These are phyloP conservation scores for Drosophila nr. medialis DNA, from an alignment of 2,888 invertebrate species.

Conservation along the genomic window DNA sequence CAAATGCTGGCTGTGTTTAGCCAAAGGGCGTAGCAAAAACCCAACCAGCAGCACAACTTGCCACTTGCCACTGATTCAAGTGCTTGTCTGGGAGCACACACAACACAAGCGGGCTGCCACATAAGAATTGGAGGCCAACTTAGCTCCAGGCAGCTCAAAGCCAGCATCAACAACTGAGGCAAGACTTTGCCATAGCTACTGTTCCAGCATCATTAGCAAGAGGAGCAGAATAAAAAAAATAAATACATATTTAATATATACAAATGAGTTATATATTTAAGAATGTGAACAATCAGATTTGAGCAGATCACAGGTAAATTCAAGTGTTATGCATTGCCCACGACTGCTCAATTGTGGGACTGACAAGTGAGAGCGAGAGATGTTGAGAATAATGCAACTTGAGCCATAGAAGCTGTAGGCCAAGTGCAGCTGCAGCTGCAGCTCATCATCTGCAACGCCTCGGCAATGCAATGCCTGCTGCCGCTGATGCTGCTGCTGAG, in stretches of 20 bases:
- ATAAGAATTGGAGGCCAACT: neutral
- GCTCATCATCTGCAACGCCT: conserved; percentile 58
- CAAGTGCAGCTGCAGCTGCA: conserved; percentile 26
- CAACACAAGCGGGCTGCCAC: neutral
- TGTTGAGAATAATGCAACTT: conserved; percentile 25
- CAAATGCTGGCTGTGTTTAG: conserved; percentile 29
- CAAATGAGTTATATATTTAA: neutral
- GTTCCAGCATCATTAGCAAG: conserved; percentile 1
- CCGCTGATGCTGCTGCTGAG: conserved; percentile 22
- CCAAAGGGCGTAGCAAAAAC: conserved; percentile 13
- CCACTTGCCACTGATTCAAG: conserved; percentile 60
- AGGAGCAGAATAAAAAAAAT: neutral
- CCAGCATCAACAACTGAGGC: neutral
- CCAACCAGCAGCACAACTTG: conserved; percentile 33
- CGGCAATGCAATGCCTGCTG: conserved; percentile 28
- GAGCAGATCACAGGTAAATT: conserved; percentile 3
- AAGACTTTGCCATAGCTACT: neutral
- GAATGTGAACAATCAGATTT: neutral
- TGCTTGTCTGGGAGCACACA: conserved; percentile 12
- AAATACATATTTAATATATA: neutral
- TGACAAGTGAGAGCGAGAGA: neutral
- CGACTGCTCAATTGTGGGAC: neutral
- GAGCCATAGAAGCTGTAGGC: conserved; percentile 15
- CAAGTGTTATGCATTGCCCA: conserved; percentile 15
- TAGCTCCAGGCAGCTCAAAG: neutral